Evolutionary conservation across 2,888 invertebrate species (phyloP), one percentile per base, ranked within the genome.

Genomic region (Bombylius major): DNA sequence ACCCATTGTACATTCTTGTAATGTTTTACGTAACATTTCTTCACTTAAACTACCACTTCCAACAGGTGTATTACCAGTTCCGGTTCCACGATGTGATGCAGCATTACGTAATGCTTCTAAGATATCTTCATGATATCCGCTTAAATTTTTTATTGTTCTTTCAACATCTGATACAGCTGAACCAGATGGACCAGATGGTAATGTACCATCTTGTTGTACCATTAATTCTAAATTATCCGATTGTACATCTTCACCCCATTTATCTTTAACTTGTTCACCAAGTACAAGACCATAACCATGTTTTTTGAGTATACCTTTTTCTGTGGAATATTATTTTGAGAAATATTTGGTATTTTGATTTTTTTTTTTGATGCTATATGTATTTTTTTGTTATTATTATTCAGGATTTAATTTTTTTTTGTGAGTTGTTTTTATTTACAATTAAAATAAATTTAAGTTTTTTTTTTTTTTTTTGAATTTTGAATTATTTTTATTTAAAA

Each of bases 281-380:
- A 86, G 82, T 64, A 86, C 84, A 65, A 89, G 86, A 65, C 89
- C 89, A 66, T 81, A 82, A 72, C 80, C 82, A 66, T 84, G 83
- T 76, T 91, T 92, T 80, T 93, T 93, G 69, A 93, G 81, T 71
- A 93, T 93, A 58, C 93, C 93, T 76, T 92, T 92, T 77, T 92
- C 91, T 65, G 89, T 88, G 63, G 87, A 76, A 23, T 23, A 23
- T 23, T 86, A 5, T 45, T 45, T 45, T 45, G n/a, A 45, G 45
- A 45, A 45, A 45, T 45, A 45, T n/a, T 42, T 87, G 59, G 83
- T 56, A 50, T 50, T 33, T n/a, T 54, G 33, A 51, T 55, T 58
- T 47, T 54, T 48, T 39, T 42, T 31, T 51, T 51, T 32, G 14
- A 11, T 44, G n/a, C 4, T 9, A 23, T 12, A 23, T 12, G n/a